phyloP scores from a whole-genome alignment of 1,140 invertebrate genomes.

The Drosophila sp. region DNA sequence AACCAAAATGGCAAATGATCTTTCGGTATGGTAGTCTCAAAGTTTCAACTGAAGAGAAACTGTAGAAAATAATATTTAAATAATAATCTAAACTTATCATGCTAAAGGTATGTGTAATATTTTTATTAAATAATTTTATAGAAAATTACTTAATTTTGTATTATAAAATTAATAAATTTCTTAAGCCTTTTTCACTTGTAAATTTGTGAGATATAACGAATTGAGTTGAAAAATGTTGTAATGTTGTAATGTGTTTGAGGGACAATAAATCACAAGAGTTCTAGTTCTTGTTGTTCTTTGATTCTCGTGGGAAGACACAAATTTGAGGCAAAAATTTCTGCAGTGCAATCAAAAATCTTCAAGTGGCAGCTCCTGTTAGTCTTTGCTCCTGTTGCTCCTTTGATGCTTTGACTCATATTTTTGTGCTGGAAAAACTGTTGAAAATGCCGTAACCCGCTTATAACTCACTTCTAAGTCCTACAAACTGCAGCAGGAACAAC shows the following conservation, averaged over 20 bases:
- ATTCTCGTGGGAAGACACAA: not conserved
- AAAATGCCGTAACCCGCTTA: slow-evolving; percentile 76
- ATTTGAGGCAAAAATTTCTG: not conserved
- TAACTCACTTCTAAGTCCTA: slow-evolving; percentile 50
- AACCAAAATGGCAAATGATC: not conserved
- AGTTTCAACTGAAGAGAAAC: no score
- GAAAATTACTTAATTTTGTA: no score
- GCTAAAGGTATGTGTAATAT: no score
- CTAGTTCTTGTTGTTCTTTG: slow-evolving; percentile 18
- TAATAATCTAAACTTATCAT: no score
- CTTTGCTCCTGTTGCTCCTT: slow-evolving; percentile 1
- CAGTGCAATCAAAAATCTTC: slow-evolving; percentile 41
- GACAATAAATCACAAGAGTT: slow-evolving; percentile 40
- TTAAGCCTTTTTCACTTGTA: no score
- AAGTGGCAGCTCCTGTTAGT: slow-evolving; percentile 34
- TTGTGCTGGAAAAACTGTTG: slow-evolving; percentile 41
- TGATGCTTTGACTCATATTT: slow-evolving; percentile 11
- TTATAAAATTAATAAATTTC: no score
- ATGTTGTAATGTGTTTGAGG: slow-evolving; percentile 15
- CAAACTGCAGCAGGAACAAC: slow-evolving; percentile 16
- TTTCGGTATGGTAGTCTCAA: not conserved
- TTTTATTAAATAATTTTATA: no score
- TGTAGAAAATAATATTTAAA: no score
- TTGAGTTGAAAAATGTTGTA: slow-evolving; percentile 3
- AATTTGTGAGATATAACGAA: not conserved